Base-by-base conservation (phyloP, 2,888 invertebrate genomes). In the Leucophora obtusa region DNA sequence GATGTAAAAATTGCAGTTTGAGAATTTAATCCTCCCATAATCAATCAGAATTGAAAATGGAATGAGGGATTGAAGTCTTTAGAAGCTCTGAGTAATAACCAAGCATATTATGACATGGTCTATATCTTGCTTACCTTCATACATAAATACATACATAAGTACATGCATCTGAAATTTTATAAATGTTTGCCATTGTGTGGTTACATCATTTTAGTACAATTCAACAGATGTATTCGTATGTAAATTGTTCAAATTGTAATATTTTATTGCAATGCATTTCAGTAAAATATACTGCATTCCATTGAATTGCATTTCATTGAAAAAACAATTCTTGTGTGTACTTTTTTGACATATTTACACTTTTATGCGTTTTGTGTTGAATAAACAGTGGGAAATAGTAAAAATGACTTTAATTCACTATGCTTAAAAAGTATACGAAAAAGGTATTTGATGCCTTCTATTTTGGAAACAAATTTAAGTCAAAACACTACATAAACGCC, bases 351-450 rank as follows among this genome's bases (percentile, higher is more conserved):
- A 33, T 70, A 63, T 76, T 70, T 76, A 58, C 56, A 80, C 38
- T 18, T 59, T 65, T 72, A 68, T 80, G 73, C 75, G 33, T 72
- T 72, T 75, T 35, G 56, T 43, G 68, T 72, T 72, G 69, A 68
- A 72, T 54, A 53, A 51, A 70, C 28, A 33, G 56, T 58, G 69
- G 18, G 58, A 70, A 51, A 70, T 6, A 63, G 28, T 38, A 14
- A 38, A 38, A 38, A 38, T 14, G 10, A 38, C 11, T 38, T 11
- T 11, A 14, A 38, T 28, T 11, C 38, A 38, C 38, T 38, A 38
- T 38, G 38, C 2, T 38, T 38, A 6, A 1, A 11, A 38, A 38
- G 38, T 10, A 38, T 38, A 7, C 7, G 6, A 28, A 28, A 28
- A 28, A 28, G 6, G 2, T 21, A 21, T 21, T 21, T 21, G n/a